Percentiles rank a stretch among this genome's conserved stretches.
These are phyloP conservation scores for Drosophila mettleri DNA, from an alignment of 2,888 invertebrate genomes.

Conservation along the genomic window DNA sequence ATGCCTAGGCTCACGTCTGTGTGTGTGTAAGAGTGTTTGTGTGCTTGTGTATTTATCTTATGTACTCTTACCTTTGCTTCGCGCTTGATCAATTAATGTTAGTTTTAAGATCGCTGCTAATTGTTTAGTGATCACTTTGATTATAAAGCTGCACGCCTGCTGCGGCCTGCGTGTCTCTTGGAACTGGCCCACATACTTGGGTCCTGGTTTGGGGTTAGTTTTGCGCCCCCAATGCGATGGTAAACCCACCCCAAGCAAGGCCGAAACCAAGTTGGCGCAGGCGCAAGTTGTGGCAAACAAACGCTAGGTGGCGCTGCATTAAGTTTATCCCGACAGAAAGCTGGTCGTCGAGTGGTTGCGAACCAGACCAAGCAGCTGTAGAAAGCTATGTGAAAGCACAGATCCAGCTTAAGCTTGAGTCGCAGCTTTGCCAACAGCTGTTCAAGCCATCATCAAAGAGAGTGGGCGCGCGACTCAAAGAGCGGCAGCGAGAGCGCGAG, in stretches of 20 bases:
- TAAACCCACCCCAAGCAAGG: slow-evolving; percentile 7
- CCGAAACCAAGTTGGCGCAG: slow-evolving; percentile 16
- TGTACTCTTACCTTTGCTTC: not conserved
- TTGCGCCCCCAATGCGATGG: not conserved
- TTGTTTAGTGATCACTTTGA: not conserved
- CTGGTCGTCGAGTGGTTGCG: not conserved
- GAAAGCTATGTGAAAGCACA: slow-evolving; percentile 17
- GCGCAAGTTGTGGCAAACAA: slow-evolving; percentile 5
- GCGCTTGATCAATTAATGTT: slow-evolving; percentile 6
- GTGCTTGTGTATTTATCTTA: not conserved
- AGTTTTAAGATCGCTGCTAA: slow-evolving; percentile 1
- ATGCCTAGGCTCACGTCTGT: not conserved
- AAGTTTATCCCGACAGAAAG: slow-evolving; percentile 4
- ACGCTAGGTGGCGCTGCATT: slow-evolving; percentile 31
- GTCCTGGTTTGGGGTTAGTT: slow-evolving; percentile 9
- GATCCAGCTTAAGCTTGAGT: slow-evolving; percentile 25
- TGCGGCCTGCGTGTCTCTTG: slow-evolving; percentile 6
- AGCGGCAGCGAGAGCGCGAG: slow-evolving; percentile 2
- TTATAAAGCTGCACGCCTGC: slow-evolving; percentile 4
- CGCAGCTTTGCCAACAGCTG: slow-evolving; percentile 38
- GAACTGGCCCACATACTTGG: slow-evolving; percentile 17
- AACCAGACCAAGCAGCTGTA: slow-evolving; percentile 6
- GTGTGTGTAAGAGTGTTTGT: not conserved
- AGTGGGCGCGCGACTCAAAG: slow-evolving; percentile 7
- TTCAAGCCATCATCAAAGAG: slow-evolving; percentile 7